Evolutionary conservation across 64 coral and sea anemone species (phyloP), one percentile per base, ranked within the genome.

Genomic region (Dendronephthya gigantea): DNA sequence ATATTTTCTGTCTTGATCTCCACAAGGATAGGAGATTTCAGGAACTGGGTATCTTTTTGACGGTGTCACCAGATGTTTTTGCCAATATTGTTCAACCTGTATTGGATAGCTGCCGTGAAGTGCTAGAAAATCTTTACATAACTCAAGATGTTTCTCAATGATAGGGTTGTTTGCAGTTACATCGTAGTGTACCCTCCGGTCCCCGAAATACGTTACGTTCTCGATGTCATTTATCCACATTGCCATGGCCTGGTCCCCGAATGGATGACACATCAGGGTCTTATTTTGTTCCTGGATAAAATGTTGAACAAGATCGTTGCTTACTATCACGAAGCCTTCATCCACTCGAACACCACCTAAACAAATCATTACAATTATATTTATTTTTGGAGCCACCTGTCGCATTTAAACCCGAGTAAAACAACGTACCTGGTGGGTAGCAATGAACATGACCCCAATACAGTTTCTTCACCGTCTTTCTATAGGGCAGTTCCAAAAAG

Each of bases 381-480:
- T 10, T 50, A n/a, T n/a, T n/a, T n/a, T n/a, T n/a, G n/a, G n/a
- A n/a, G n/a, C n/a, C n/a, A n/a, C 58, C 19, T 66, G 19, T n/a
- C 58, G 29, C 14, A 66, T 66, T 45, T 45, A 45, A 45, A 45
- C 41, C 11, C 4, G 4, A 22, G 3, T 7, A 13, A 13, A 31
- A 34, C 9, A n/a, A 8, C 69, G 4, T 27, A 29, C 69, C 69
- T 75, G 69, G 69, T 35, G 69, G 69, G 6, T 34, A 76, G 37
- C 94, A 97, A 51, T 97, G 91, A 31, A 93, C 70, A 51, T 93
- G 88, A 6, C 94, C 94, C 94, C 94, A 97, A 48, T 93, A 97
- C 7, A 97, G 56, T 62, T 84, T 90, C 41, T 90, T 22, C 2
- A 66, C 79, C 35, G 69, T 66, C 31, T 40, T 25, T 85, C 88